Percentiles rank a stretch among this genome's conserved stretches.
Evolutionary conservation across 2,113 vertebrate species (phyloP).

Genomic region (Sinocyclocheilus anophthalmus): DNA sequence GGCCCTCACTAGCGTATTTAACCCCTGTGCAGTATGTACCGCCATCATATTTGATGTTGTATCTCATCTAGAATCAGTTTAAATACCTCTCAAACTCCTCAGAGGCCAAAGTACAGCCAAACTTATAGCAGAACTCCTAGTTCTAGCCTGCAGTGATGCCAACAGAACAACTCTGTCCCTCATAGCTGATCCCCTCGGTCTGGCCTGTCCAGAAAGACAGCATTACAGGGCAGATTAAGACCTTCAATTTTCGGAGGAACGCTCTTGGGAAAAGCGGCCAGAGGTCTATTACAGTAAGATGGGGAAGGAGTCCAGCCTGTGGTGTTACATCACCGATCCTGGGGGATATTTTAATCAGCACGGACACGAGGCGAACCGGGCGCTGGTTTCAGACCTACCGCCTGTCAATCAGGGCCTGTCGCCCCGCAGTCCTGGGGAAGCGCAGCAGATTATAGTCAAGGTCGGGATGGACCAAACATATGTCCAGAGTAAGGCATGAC

Average conservation of each 20-base stretch:
- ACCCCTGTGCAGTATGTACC: neutral
- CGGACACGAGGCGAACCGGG: slow-evolving; percentile 3
- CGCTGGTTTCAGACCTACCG: slow-evolving; percentile 16
- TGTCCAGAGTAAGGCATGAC: slow-evolving; percentile 12
- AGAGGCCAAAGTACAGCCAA: slow-evolving; percentile 4
- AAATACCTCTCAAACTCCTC: neutral
- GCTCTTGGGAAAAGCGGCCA: slow-evolving; percentile 19
- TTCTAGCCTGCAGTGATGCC: slow-evolving; percentile 15
- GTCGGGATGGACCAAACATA: neutral
- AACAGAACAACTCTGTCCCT: neutral
- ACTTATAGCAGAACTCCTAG: neutral
- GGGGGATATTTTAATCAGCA: slow-evolving; percentile 47
- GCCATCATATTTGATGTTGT: neutral
- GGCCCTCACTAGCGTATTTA: neutral
- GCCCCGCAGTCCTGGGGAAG: neutral
- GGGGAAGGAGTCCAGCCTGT: slow-evolving; percentile 19
- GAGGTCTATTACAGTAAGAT: slow-evolving; percentile 42
- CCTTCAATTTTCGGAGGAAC: slow-evolving; percentile 43
- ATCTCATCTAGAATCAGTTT: neutral
- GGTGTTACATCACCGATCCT: slow-evolving; percentile 37
- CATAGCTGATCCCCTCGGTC: neutral
- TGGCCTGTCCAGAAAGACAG: neutral
- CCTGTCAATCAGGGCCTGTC: slow-evolving; percentile 12
- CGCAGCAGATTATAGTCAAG: slow-evolving; percentile 26
- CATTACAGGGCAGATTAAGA: slow-evolving; percentile 42